Conservation (phyloP, 2,888 invertebrate genomes). For the Apodemia duryi region DNA sequence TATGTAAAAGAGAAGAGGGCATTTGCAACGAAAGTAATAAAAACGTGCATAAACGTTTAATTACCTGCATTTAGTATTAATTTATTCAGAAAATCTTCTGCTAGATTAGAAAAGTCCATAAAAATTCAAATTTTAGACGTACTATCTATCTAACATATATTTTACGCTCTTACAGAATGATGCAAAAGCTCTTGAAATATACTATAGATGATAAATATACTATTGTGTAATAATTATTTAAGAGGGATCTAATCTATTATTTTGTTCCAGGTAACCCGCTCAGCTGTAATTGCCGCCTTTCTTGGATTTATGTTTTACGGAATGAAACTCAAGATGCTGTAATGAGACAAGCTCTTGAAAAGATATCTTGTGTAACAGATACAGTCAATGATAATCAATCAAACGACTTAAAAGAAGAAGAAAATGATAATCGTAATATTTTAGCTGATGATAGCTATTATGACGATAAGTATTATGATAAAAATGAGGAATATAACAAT, state of each 20-base stretch:
- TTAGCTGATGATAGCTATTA: constrained; percentile 55
- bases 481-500: constrained; percentile 53
- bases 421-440: constrained; percentile 45
- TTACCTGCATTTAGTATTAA: constrained; percentile 31
- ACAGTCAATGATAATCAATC: constrained; percentile 47
- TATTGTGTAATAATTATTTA: constrained; percentile 26
- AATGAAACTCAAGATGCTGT: constrained; percentile 86
- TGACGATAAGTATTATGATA: constrained; percentile 56
- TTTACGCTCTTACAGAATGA: constrained; percentile 26
- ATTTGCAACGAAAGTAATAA: constrained; percentile 25
- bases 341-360: constrained; percentile 83
- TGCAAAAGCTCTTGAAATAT: constrained; percentile 25
- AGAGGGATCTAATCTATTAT: constrained; percentile 27
- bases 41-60: constrained; percentile 33
- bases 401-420: constrained; percentile 48
- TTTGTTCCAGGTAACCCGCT: constrained; percentile 86
- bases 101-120: constrained; percentile 32
- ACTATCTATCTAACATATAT: constrained; percentile 28
- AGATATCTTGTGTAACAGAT: constrained; percentile 84
- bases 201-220: constrained; percentile 16
- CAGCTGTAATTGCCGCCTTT: constrained; percentile 89
- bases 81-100: constrained; percentile 25
- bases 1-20: constrained; percentile 30
- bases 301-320: constrained; percentile 87
- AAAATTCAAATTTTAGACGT: constrained; percentile 29